Evolutionary conservation across 1,140 invertebrate species (phyloP).

Genomic region (Musca vetustissima): DNA sequence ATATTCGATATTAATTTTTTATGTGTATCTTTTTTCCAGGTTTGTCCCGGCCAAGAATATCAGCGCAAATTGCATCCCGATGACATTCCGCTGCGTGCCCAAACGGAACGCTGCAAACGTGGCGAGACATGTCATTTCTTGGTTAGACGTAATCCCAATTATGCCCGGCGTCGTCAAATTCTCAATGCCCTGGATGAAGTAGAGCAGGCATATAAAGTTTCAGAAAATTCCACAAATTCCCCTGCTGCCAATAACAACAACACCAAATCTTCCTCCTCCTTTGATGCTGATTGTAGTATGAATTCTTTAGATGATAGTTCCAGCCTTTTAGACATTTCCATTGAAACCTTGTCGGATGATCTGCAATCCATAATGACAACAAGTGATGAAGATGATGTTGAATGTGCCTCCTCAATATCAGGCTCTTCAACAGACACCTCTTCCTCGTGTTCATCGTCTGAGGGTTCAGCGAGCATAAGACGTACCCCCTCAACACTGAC

Average conservation of each 20-base stretch:
- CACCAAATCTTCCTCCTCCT: conserved; percentile 24
- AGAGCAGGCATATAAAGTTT: conserved; percentile 27
- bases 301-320: conserved; percentile 32
- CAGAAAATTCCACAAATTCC: neutral
- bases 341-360: conserved; percentile 49
- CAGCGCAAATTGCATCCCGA: conserved; percentile 85
- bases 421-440: conserved; percentile 6
- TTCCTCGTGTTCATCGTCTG: conserved; percentile 42
- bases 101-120: conserved; percentile 70
- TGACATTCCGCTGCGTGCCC: conserved; percentile 80
- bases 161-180: conserved; percentile 55
- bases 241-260: neutral
- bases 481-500: conserved; percentile 31
- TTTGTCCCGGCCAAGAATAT: conserved; percentile 70
- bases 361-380: conserved; percentile 36
- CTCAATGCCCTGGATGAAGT: conserved; percentile 47
- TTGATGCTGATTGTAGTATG: conserved; percentile 25
- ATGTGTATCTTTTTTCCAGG: conserved; percentile 57
- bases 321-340: conserved; percentile 45
- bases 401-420: conserved; percentile 33
- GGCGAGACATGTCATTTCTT: conserved; percentile 72
- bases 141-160: conserved; percentile 75
- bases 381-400: conserved; percentile 44
- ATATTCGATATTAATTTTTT: neutral
- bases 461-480: conserved; percentile 36